Base-by-base conservation (phyloP, 1,140 invertebrate genomes). In the Chrysoperla carnea region DNA sequence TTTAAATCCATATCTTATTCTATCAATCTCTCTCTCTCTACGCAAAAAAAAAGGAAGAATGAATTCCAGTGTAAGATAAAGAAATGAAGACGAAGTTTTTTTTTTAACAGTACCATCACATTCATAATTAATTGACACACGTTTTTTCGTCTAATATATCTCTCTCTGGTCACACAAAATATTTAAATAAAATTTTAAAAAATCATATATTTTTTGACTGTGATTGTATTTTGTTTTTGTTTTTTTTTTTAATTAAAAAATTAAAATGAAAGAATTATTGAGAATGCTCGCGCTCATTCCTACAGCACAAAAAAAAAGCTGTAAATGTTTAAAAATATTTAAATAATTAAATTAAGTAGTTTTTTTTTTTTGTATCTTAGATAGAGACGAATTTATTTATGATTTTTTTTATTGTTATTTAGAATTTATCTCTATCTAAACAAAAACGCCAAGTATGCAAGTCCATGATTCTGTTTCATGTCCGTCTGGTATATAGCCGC, bases 131-230 rank as follows among this genome's bases (percentile, higher is more conserved):
- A 23, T 23, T 23, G 17, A 23, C 17, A 23, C 17, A 23, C 17
- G 17, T 23, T 23, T 23, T 23, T 23, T 23, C 17, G 5, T 23
- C 17, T 23, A 23, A 3, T 5, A 2, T 23, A 23, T 23, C 17
- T 23, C 17, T 23, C 17, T 23, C 17, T 12, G 31, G 31, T 33
- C 31, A 33, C 31, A 33, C 31, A 11, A 12, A 33, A 9, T 11
- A 33, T 33, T 33, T 11, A 2, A 33, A 11, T 9, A 6, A 11
- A 11, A 11, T 2, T 33, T 7, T 33, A 33, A 33, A 9, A 33
- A 33, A 33, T 11, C 8, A 38, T 38, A 38, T 38, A 13, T 38
- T 14, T 23, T 41, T 41, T 41, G 40, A 41, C 40, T 41, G 40
- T 41, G 40, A 41, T 41, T 12, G 31, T 33, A 4, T 4, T 33